These are phyloP conservation scores for Brienomyrus longianalis DNA, from an alignment of 2,113 vertebrate species.

Conservation along the genomic window DNA sequence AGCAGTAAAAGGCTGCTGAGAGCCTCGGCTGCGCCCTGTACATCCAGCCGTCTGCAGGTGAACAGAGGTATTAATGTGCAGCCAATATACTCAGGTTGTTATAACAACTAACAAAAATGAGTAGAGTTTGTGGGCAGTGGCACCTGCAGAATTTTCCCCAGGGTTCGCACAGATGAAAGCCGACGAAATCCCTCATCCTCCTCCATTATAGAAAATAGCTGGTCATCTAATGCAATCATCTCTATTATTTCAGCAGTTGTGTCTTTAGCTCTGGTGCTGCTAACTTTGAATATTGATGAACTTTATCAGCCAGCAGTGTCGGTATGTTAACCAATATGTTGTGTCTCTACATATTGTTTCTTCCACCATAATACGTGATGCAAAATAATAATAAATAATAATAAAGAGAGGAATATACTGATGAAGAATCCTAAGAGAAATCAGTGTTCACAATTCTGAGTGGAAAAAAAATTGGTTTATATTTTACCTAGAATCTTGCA, in stretches of 20 bases:
- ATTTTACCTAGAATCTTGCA: neutral
- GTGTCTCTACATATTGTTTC: neutral
- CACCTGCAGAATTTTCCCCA: neutral
- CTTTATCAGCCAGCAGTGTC: neutral
- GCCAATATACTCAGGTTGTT: neutral
- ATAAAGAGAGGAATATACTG: neutral
- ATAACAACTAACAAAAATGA: neutral
- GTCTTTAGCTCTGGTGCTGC: neutral
- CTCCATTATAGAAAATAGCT: neutral
- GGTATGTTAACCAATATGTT: neutral
- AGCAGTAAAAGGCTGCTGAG: neutral
- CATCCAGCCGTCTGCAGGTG: neutral
- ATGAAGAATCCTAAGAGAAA: neutral
- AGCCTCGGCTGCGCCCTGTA: neutral
- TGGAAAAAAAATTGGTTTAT: neutral
- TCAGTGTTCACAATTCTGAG: neutral
- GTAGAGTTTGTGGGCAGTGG: neutral
- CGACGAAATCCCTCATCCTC: neutral
- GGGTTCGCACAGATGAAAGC: neutral
- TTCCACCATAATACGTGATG: neutral
- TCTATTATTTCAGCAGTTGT: neutral
- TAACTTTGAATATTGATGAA: neutral
- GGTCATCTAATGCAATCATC: neutral
- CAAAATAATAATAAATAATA: neutral
- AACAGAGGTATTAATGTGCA: neutral